Percentiles rank a stretch among this genome's conserved stretches.
phyloP scores from a whole-genome alignment of 2,797 vertebrate genomes.

The Anabas testudineus region DNA sequence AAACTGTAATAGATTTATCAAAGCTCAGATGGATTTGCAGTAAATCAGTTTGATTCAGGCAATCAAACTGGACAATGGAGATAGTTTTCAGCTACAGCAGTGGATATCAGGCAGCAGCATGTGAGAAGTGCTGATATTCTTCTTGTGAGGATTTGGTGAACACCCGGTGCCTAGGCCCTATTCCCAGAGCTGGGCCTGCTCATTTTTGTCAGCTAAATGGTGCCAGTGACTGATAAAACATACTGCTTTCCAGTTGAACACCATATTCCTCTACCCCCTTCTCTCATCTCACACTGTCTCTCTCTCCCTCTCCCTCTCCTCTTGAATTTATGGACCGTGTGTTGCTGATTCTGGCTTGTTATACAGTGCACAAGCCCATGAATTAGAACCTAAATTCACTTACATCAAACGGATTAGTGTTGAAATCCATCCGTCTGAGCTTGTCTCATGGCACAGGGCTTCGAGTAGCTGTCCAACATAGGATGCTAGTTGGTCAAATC shows the following conservation, averaged over 20 bases:
- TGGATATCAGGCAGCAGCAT: slow-evolving; percentile 94
- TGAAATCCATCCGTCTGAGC: slow-evolving; percentile 78
- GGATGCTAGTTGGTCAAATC: slow-evolving; percentile 81
- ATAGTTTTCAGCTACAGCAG: slow-evolving; percentile 96
- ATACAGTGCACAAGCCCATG: slow-evolving; percentile 76
- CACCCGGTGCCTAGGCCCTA: slow-evolving; percentile 88
- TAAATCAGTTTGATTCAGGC: slow-evolving; percentile 99
- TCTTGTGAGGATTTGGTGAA: slow-evolving; percentile 92
- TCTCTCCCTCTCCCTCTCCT: slow-evolving; percentile 59
- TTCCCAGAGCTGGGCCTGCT: slow-evolving; percentile 91
- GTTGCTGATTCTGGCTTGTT: slow-evolving; percentile 80
- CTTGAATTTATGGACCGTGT: slow-evolving; percentile 76
- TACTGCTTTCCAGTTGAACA: slow-evolving; percentile 92
- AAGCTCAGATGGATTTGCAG: slow-evolving; percentile 99
- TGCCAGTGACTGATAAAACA: slow-evolving; percentile 96
- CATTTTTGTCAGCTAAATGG: slow-evolving; percentile 93
- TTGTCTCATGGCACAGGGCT: slow-evolving; percentile 77
- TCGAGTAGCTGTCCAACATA: slow-evolving; percentile 83
- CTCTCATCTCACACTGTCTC: slow-evolving; percentile 74
- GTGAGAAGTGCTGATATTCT: slow-evolving; percentile 97
- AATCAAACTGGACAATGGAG: slow-evolving; percentile 99
- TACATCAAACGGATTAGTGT: slow-evolving; percentile 82
- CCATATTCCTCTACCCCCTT: slow-evolving; percentile 86
- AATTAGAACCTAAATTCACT: slow-evolving; percentile 85
- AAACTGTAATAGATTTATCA: slow-evolving; percentile 99